A percentile compares a stretch with the other conserved stretches of the same genome.
Conservation (phyloP, 2,888 invertebrate species). For the Phasia obesa region DNA sequence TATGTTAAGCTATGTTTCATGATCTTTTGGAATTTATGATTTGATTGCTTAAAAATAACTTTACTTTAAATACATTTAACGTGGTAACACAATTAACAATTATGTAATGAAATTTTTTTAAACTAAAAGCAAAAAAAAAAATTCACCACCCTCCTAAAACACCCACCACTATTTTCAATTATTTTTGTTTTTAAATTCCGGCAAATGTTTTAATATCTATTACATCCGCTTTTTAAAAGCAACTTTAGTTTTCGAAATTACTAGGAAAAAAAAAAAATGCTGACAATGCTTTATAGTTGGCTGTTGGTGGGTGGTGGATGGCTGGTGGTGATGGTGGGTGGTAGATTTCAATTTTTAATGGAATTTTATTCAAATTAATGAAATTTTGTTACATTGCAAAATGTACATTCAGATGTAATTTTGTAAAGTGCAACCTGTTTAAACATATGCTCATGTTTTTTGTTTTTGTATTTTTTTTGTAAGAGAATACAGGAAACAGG, state of each 20-base stretch:
- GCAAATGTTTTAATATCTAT: constrained; percentile 34
- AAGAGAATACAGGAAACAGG: constrained; percentile 2
- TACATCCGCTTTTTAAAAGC: constrained; percentile 36
- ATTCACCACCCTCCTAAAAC: neutral
- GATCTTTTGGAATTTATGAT: constrained; percentile 12
- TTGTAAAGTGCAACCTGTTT: constrained; percentile 69
- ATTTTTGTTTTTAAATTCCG: constrained; percentile 28
- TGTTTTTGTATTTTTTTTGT: neutral
- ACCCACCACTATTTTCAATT: constrained; percentile 14
- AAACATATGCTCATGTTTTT: constrained; percentile 69
- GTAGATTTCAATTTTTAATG: constrained; percentile 59
- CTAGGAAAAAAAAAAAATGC: constrained; percentile 47
- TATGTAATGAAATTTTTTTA: constrained; percentile 46
- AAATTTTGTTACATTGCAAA: constrained; percentile 61
- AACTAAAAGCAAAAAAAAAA: neutral
- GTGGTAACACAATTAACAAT: constrained; percentile 24
- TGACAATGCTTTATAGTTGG: constrained; percentile 47
- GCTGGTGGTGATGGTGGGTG: constrained; percentile 37
- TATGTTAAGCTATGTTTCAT: too few relatives aligned
- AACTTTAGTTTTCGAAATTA: constrained; percentile 50
- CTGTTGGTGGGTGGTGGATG: neutral
- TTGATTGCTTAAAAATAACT: constrained; percentile 22
- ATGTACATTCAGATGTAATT: constrained; percentile 52
- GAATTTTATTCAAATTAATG: constrained; percentile 65
- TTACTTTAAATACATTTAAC: constrained; percentile 21